Base-by-base conservation (phyloP, 1,140 invertebrate genomes). In the Octopus bimaculoides region DNA sequence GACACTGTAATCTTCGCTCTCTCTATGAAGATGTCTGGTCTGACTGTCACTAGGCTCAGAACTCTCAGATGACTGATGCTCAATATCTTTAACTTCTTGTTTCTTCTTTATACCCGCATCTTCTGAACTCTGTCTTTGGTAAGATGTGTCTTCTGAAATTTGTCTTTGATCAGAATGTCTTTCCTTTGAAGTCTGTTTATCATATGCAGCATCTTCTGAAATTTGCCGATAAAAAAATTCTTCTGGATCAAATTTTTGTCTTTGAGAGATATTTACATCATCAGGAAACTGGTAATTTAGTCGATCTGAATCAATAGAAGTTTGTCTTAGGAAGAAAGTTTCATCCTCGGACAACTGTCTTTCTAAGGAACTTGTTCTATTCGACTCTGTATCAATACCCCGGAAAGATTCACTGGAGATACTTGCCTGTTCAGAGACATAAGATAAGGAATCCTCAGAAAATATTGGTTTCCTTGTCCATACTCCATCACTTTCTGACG, bases 251-350 rank as follows among this genome's bases (percentile, higher is more conserved):
- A 6, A 71, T 17, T 14, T 71, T 20, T 71, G 66, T n/a, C 8
- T 71, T 71, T 71, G 66, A 71, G 26, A 20, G 26, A 71, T 14
- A 17, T 20, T 71, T 20, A 71, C 66, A n/a, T 71, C 66, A 71
- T 71, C 66, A 6, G 66, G 26, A 17, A 20, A 14, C 26, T 71
- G 66, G 5, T 17, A 20, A 14, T 71, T 14, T 6, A 71, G 66
- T 8, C 6, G 6, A 6, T 71, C 66, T 10, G 66, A 71, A n/a
- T 71, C 66, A 5, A n/a, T 20, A 71, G 66, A 71, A 20, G 66
- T 71, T 71, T 71, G 66, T 20, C 66, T 71, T 71, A 71, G 66
- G 5, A 71, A 71, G 66, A 71, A 71, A 71, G 66, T 71, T 71
- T 71, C 66, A 71, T 71, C 66, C 17, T 71, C 66, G 17, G 66